Evolutionary conservation across 2,888 invertebrate species (phyloP), one percentile per base, ranked within the genome.

Genomic region (Tetheella fluctuosa): DNA sequence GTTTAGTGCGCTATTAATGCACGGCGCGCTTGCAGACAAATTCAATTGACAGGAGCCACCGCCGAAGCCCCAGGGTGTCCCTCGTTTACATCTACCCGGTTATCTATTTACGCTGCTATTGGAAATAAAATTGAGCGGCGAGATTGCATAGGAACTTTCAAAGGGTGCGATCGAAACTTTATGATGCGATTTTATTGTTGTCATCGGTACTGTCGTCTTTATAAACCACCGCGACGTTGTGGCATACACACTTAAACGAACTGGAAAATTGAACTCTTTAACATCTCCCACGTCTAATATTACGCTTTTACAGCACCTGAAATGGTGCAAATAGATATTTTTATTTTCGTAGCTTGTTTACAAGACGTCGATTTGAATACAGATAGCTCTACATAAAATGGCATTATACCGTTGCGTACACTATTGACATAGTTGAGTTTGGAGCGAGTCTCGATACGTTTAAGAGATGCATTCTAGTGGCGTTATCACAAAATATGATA

Each of bases 401-500:
- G 79, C 83, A 80, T 77, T 71, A 70, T 80, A 77, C 79, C 80
- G 79, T 82, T 81, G 80, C 76, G 74, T 61, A 70, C 71, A 70
- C 73, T 76, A 83, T 83, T 85, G 86, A 76, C 84, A 85, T 85
- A 86, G 81, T 81, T 81, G 79, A 84, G 82, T 80, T 73, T 76
- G 79, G 81, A 85, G 84, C 82, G 79, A 84, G 77, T 81, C 80
- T 84, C 87, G 86, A 89, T 90, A 85, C 84, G 85, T 87, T 86
- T 84, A 86, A 83, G 83, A 87, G 91, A 89, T 87, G 89, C 86
- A 84, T 85, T 83, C 86, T 86, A 86, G 89, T 89, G 88, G 91
- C 89, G 90, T 92, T 93, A 93, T 92, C 93, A 91, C 90, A 89
- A 89, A 93, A 92, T 93, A 92, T 93, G 93, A 93, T 92, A 92